phyloP scores from a whole-genome alignment of 2,888 invertebrate species.

The Fabriciana adippe region DNA sequence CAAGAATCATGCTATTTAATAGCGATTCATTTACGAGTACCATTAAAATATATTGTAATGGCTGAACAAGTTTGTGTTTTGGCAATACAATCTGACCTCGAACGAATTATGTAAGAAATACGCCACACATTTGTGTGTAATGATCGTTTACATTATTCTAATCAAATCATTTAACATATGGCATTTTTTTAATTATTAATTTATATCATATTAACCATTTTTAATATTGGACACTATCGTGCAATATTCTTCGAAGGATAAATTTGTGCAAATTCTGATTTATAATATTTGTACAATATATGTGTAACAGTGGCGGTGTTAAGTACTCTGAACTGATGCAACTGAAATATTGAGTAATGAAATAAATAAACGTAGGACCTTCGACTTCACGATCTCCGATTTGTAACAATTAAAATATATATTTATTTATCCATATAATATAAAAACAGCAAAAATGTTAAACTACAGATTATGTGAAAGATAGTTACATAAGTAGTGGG shows the following conservation, averaged over 20 bases:
- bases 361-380: constrained; percentile 43
- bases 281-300: constrained; percentile 2
- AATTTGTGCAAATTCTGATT: too few species aligned
- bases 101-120: constrained; percentile 61
- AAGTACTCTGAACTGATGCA: constrained; percentile 42
- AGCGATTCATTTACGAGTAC: constrained; percentile 43
- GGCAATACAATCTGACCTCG: constrained; percentile 61
- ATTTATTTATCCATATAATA: constrained; percentile 18
- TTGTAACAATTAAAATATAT: constrained; percentile 36
- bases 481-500: constrained; percentile 36
- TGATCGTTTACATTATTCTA: constrained; percentile 25
- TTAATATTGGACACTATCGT: not conserved
- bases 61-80: constrained; percentile 57
- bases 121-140: constrained; percentile 55
- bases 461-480: constrained; percentile 35
- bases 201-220: not conserved
- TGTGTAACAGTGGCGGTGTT: constrained; percentile 35
- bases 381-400: constrained; percentile 40
- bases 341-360: constrained; percentile 43
- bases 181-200: constrained; percentile 5
- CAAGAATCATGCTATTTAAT: constrained; percentile 43
- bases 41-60: constrained; percentile 49
- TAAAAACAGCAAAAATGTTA: constrained; percentile 11
- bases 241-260: not conserved
- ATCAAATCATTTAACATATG: constrained; percentile 12